Evolutionary conservation across 2,113 vertebrate genomes (phyloP), one percentile per base, ranked within the genome.

Genomic region (Otus sunia): DNA sequence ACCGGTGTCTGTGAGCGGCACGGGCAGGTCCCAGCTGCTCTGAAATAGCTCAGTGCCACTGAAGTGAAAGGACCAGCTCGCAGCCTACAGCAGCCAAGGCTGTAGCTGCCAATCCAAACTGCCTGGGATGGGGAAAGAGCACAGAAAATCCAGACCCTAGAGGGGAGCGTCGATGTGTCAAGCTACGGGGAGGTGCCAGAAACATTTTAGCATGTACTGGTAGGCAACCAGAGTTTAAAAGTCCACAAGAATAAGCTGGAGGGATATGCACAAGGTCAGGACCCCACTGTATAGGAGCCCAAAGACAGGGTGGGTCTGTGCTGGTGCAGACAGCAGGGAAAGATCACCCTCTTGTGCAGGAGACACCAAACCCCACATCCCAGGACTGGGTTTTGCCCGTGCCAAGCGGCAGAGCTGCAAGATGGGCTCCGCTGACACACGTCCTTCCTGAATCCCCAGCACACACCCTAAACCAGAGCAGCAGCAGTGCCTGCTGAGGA

Each of bases 21-120:
- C 4, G 19, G 94, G 92, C 92, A 96, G 90, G 87, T 66, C 92
- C 76, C 0, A 0, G 86, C 94, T 0, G 15, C 96, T 94, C 86
- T 0, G 6, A 67, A 96, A 95, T 95, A 96, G 27, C 88, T 97
- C 69, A 4, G 73, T 27, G 93, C 8, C 80, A 53, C 69, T 78
- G 83, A 43, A 89, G 88, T 94, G 97, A 94, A 81, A 89, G 73
- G 60, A 76, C 34, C 32, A 32, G 74, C 53, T 36, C 15, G 11
- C 78, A 81, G 66, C 53, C 15, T 23, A 10, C 60, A 18, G 9
- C 90, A 37, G 81, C 59, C 12, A 3, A 5, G 63, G 72, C 59
- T 73, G 21, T 20, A 53, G 55, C 68, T 63, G 86, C 76, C 73
- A 30, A 68, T 30, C 47, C 47, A 12, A 64, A 22, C 9, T 4